Evolutionary conservation across 2,113 vertebrate genomes (phyloP), one percentile per base, ranked within the genome.

Genomic region (Riparia riparia): DNA sequence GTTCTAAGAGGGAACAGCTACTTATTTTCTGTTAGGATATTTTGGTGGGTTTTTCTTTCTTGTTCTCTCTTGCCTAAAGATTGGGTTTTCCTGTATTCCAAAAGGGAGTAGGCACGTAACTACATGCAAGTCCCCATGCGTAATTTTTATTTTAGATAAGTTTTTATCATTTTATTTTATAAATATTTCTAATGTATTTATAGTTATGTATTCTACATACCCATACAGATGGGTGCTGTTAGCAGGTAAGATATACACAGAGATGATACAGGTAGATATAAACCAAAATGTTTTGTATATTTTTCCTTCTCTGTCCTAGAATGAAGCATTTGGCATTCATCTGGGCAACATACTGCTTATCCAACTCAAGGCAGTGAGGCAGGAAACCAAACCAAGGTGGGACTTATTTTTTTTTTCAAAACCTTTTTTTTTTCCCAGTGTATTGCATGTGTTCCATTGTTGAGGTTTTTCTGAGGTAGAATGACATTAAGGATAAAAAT

Each of bases 121-220:
- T 49, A 37, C 7, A 54, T 16, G 45, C 8, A 71, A 42, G 37
- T 2, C 5, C 2, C 4, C 5, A 17, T 3, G 1, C 34, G 16
- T 5, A 31, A 88, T 34, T 17, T 19, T 29, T 39, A 21, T 25
- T 32, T 25, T 29, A 42, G 8, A 3, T 29, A 42, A 1, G 0
- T 1, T 10, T 41, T 37, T 19, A 21, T 50, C 14, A 14, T 72
- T 69, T 63, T 47, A 42, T 45, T 78, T 71, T 13, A 58, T 14
- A 65, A 72, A 24, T 10, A 41, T 32, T 54, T 61, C 34, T 21
- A 14, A 37, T 9, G 4, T 37, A 9, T 47, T 83, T 68, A 61
- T 21, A 72, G 13, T 37, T 57, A 19, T 16, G 32, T 21, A 50
- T 14, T 50, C 20, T 18, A 47, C 24, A 57, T 17, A 45, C 11